These are phyloP conservation scores for Saccopteryx bilineata DNA, from an alignment of 2,113 vertebrate genomes.

Conservation along the genomic window DNA sequence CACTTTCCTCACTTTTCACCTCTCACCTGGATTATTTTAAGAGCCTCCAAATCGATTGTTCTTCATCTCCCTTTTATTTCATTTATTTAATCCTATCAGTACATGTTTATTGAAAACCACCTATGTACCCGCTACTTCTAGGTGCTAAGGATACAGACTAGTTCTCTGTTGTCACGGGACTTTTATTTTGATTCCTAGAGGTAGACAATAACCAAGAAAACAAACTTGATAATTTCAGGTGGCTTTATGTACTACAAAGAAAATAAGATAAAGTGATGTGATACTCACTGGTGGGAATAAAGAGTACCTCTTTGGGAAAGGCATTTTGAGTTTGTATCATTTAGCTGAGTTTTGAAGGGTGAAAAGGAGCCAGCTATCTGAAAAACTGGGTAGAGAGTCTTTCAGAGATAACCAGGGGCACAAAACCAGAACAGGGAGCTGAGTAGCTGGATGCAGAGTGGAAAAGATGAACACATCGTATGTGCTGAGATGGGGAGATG, in stretches of 20 bases:
- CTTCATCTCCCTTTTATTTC: background rate
- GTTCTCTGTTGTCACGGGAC: background rate
- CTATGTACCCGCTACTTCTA: background rate
- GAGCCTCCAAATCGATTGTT: background rate
- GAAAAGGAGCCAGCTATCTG: background rate
- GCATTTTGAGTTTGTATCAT: constrained; percentile 20
- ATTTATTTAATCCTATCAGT: background rate
- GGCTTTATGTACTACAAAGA: background rate
- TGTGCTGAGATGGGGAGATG: background rate
- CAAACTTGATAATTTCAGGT: background rate
- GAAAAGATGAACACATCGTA: background rate
- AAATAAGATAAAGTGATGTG: background rate
- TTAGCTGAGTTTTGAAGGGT: background rate
- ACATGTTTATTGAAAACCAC: background rate
- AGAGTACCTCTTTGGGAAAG: background rate
- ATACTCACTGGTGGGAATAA: background rate
- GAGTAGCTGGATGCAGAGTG: background rate
- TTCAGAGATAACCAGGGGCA: background rate
- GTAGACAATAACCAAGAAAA: background rate
- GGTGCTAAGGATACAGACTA: background rate
- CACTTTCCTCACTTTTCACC: background rate
- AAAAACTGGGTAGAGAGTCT: background rate
- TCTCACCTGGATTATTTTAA: background rate
- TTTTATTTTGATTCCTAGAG: background rate
- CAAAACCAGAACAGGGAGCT: background rate